Percentiles rank a stretch among this genome's conserved stretches.
phyloP scores from a whole-genome alignment of 2,797 vertebrate genomes.

The Podarcis siculus region DNA sequence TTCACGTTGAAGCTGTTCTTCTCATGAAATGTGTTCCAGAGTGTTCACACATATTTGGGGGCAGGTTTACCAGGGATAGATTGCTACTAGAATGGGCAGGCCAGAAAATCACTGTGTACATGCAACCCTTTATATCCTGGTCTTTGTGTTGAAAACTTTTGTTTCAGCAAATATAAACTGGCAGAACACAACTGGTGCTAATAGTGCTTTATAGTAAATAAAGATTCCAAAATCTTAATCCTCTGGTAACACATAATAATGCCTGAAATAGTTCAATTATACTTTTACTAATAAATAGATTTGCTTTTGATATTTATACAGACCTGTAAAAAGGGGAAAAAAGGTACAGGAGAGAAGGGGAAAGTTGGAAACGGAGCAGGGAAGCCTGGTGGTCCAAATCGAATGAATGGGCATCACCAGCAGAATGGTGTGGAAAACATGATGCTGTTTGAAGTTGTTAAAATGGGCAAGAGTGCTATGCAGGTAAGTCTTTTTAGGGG shows the following conservation, averaged over 20 bases:
- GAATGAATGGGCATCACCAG: slow-evolving; percentile 98
- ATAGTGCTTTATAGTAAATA: not conserved
- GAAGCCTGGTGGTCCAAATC: slow-evolving; percentile 83
- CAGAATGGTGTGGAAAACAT: slow-evolving; percentile 99
- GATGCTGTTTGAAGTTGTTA: slow-evolving; percentile 98
- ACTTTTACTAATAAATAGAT: slow-evolving; percentile 12
- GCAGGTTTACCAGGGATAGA: not conserved
- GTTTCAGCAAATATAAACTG: not conserved
- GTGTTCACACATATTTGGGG: not conserved
- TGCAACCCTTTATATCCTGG: not conserved
- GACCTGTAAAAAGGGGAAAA: slow-evolving; percentile 94
- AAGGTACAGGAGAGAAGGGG: slow-evolving; percentile 87
- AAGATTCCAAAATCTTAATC: not conserved
- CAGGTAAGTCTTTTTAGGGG: slow-evolving; percentile 83
- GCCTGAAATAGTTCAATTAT: not conserved
- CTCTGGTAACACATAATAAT: not conserved
- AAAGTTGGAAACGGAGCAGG: slow-evolving; percentile 91
- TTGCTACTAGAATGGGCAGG: not conserved
- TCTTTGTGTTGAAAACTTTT: not conserved
- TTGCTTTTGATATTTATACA: slow-evolving; percentile 65
- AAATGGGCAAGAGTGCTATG: slow-evolving; percentile 98
- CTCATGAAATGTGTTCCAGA: not conserved
- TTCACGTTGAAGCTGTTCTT: not conserved
- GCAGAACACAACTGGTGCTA: not conserved
- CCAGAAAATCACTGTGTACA: not conserved